Evolutionary conservation across 2,888 invertebrate genomes (phyloP).

Genomic region (Phyllotreta cruciferae): DNA sequence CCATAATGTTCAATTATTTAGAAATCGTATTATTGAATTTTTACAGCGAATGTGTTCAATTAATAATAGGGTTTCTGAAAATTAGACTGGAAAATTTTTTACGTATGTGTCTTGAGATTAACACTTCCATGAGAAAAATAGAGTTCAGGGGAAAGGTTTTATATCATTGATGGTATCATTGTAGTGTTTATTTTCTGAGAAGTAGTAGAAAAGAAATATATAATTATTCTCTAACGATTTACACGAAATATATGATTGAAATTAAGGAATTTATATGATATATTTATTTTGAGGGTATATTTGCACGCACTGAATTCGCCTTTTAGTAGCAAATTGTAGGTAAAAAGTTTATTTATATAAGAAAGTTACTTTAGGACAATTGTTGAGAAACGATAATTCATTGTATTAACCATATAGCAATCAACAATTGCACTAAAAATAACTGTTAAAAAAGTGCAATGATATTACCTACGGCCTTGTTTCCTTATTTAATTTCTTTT

Average conservation of each 20-base stretch:
- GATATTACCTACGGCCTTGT: neutral
- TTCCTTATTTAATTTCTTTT: slow-evolving; percentile 10
- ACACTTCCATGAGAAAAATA: slow-evolving; percentile 1
- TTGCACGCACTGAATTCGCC: slow-evolving; percentile 11
- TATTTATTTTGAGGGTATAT: slow-evolving; percentile 7
- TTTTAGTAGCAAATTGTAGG: neutral
- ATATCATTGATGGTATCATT: slow-evolving; percentile 9
- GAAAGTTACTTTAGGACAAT: neutral
- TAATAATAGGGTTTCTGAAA: neutral
- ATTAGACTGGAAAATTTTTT: neutral
- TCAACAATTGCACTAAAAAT: neutral
- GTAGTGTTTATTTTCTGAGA: slow-evolving; percentile 7
- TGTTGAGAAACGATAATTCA: neutral
- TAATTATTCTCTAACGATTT: slow-evolving; percentile 10
- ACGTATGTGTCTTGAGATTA: slow-evolving; percentile 3
- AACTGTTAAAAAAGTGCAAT: neutral
- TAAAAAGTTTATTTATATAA: neutral
- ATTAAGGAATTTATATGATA: slow-evolving; percentile 2
- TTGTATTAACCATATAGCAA: neutral
- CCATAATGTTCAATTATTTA: neutral
- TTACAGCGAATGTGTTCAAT: neutral
- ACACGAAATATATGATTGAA: neutral
- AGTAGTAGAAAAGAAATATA: slow-evolving; percentile 1
- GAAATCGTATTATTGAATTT: neutral
- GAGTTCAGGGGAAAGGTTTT: neutral